These are phyloP conservation scores for Glyphotaelius pellucidus DNA, from an alignment of 2,888 invertebrate genomes.

Conservation along the genomic window DNA sequence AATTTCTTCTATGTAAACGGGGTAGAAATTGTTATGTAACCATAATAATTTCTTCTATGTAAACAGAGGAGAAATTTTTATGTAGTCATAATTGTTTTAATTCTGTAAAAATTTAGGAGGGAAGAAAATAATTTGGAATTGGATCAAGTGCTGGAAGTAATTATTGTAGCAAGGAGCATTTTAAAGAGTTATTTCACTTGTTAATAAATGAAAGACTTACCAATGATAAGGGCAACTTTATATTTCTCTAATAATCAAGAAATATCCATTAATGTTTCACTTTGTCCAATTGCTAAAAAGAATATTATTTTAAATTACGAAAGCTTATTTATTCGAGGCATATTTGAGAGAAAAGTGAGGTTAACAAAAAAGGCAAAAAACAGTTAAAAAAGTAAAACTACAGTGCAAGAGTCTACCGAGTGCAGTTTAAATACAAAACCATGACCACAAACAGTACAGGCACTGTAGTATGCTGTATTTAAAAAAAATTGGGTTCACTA, in stretches of 20 bases:
- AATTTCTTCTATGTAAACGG: background rate
- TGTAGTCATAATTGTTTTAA: background rate
- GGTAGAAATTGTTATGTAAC: background rate
- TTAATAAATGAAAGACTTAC: background rate
- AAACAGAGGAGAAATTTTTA: no score
- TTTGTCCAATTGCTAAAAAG: background rate
- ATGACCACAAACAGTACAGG: background rate
- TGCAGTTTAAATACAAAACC: background rate
- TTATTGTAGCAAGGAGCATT: background rate
- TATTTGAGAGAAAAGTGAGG: background rate
- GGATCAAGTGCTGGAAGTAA: background rate
- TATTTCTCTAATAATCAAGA: background rate
- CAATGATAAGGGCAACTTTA: background rate
- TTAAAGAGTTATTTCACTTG: background rate
- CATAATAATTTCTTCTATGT: no score
- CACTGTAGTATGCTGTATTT: background rate
- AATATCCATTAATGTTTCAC: background rate
- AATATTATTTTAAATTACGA: background rate
- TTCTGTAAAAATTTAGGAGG: background rate
- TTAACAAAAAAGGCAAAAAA: background rate
- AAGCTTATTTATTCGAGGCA: background rate
- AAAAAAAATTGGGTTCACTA: background rate
- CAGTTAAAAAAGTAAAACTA: background rate
- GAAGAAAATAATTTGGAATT: background rate
- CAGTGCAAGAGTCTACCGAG: background rate